These are phyloP conservation scores for Trochalopteron elliotii DNA, from an alignment of 2,113 vertebrate genomes.

Conservation along the genomic window DNA sequence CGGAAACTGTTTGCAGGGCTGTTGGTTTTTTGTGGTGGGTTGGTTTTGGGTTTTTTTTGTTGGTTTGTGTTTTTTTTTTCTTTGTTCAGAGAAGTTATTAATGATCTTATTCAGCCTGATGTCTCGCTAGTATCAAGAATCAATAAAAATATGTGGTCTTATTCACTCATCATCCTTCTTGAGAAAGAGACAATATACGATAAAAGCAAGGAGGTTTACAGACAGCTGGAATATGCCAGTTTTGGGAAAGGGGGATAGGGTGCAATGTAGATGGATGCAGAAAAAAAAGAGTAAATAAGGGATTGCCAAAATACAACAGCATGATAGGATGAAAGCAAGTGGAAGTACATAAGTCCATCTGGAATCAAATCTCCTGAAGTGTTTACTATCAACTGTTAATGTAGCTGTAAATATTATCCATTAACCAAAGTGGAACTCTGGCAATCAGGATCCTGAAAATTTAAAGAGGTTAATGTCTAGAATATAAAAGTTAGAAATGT, in stretches of 20 bases:
- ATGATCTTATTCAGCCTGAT: neutral
- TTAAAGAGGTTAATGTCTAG: neutral
- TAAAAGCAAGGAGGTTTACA: neutral
- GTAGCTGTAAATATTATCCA: neutral
- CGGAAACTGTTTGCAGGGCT: rapidly evolving
- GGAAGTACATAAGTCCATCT: rapidly evolving
- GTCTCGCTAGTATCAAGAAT: neutral
- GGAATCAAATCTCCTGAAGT: neutral
- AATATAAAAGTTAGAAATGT: neutral
- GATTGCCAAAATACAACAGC: neutral
- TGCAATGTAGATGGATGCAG: neutral
- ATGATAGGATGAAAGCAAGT: neutral
- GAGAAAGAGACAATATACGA: rapidly evolving
- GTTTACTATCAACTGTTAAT: neutral
- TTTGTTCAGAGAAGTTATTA: neutral
- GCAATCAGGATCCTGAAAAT: neutral
- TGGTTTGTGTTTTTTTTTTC: neutral
- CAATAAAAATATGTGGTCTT: neutral
- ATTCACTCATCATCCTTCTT: neutral
- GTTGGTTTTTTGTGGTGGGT: neutral
- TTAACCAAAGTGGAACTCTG: neutral
- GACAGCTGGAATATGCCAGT: neutral
- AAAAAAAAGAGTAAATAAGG: neutral
- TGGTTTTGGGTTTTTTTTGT: too few species aligned
- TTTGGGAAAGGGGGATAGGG: neutral